Evolutionary conservation across 30 jellyfish, hydroid and myxozoan genomes (phyloP).

Genomic region (Hydractinia echinata): DNA sequence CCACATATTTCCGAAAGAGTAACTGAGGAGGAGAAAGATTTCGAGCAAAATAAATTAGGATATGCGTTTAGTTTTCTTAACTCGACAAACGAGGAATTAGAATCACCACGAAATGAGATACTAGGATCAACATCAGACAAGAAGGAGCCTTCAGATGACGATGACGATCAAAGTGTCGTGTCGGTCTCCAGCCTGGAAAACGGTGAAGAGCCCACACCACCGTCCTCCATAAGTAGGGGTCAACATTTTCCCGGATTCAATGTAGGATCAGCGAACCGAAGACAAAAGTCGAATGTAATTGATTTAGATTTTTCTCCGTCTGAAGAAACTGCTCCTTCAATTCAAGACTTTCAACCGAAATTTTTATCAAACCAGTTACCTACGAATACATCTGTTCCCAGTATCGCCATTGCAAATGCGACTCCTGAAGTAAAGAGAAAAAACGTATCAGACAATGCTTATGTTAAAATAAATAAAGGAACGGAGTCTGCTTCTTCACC

Average conservation of each 20-base stretch:
- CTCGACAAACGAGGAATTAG: slow-evolving; percentile 1
- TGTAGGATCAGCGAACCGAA: neutral
- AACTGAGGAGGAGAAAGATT: slow-evolving; percentile 4
- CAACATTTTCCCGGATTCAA: neutral
- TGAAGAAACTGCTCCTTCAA: neutral
- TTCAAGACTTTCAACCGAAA: neutral
- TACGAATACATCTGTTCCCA: neutral
- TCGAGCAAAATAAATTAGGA: slow-evolving; percentile 6
- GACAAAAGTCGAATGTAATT: neutral
- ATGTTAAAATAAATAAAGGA: neutral
- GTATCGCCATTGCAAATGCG: neutral
- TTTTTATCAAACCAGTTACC: neutral
- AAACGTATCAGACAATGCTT: neutral
- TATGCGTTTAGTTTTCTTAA: slow-evolving; percentile 11
- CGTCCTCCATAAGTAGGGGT: neutral
- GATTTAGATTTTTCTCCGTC: neutral
- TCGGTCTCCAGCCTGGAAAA: slow-evolving; percentile 11
- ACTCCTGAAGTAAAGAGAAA: neutral
- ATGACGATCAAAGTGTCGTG: slow-evolving; percentile 9
- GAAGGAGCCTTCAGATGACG: neutral
- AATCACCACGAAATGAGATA: neutral
- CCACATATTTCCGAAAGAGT: slow-evolving; percentile 1
- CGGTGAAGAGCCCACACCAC: slow-evolving; percentile 11
- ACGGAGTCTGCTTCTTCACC: slow-evolving; percentile 11
- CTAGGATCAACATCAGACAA: neutral